Evolutionary conservation across 2,113 vertebrate genomes (phyloP).

Genomic region (Leptobrachium leishanense): DNA sequence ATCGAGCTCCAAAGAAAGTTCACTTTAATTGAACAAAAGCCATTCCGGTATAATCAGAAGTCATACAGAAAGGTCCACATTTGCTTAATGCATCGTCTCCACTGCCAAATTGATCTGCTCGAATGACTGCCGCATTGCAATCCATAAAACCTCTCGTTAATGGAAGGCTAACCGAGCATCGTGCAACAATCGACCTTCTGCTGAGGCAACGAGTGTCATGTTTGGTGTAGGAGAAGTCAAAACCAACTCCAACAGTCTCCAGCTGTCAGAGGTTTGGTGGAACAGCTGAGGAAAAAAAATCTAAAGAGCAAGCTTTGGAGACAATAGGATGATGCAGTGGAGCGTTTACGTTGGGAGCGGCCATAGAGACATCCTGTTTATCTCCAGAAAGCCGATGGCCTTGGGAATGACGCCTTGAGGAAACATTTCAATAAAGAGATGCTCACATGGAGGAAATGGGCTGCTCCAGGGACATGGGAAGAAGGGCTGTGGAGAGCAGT

Average conservation of each 20-base stretch:
- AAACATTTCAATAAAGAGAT: constrained; percentile 39
- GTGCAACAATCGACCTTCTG: not conserved
- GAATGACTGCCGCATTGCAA: constrained; percentile 16
- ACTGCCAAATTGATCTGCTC: constrained; percentile 7
- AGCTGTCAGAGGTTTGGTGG: no score
- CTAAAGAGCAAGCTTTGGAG: not conserved
- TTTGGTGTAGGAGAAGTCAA: not conserved
- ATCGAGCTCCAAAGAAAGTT: no score
- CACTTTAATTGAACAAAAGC: not conserved
- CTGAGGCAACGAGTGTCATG: not conserved
- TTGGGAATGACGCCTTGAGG: constrained; percentile 43
- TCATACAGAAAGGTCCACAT: not conserved
- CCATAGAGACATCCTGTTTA: constrained; percentile 43
- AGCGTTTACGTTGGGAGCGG: constrained; percentile 3
- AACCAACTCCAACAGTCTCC: no score
- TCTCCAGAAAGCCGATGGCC: constrained; percentile 20
- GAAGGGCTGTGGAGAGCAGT: constrained; percentile 17
- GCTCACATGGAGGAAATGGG: constrained; percentile 15
- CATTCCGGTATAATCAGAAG: not conserved
- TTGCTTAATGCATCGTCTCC: not conserved
- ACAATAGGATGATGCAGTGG: not conserved
- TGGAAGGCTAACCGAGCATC: not conserved
- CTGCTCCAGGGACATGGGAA: constrained; percentile 4
- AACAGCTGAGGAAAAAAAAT: not conserved
- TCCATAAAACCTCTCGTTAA: not conserved